Percentiles rank a stretch among this genome's conserved stretches.
Conservation (phyloP, 2,113 vertebrate genomes). For the Microtus richardsoni region DNA sequence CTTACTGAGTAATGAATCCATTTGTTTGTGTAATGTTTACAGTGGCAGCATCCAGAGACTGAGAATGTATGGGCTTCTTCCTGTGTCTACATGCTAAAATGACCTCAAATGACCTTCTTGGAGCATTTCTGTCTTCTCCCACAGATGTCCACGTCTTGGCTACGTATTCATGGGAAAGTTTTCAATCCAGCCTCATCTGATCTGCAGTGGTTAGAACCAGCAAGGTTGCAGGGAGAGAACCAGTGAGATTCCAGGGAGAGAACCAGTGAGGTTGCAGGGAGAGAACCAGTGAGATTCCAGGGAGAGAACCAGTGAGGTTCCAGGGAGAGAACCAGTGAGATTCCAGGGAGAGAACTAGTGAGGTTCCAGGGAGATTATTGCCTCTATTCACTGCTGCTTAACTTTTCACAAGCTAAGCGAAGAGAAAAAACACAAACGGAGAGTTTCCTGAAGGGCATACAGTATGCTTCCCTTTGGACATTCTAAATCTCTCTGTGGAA, state of each 20-base stretch:
- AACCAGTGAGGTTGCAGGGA: no score
- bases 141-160: not conserved
- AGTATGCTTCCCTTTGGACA: not conserved
- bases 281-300: not conserved
- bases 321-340: no score
- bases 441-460: not conserved
- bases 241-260: no score
- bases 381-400: not conserved
- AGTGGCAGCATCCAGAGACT: not conserved
- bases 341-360: no score
- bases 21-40: not conserved
- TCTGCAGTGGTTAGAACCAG: not conserved
- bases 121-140: not conserved
- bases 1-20: not conserved
- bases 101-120: not conserved
- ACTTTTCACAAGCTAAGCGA: not conserved
- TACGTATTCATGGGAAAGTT: not conserved
- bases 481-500: not conserved
- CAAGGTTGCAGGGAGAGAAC: no score
- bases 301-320: no score
- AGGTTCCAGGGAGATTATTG: not conserved
- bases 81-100: not conserved
- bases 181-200: not conserved
- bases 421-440: not conserved
- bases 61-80: not conserved